Evolutionary conservation across 2,888 invertebrate species (phyloP), one percentile per base, ranked within the genome.

Genomic region (Epinotia demarniana): DNA sequence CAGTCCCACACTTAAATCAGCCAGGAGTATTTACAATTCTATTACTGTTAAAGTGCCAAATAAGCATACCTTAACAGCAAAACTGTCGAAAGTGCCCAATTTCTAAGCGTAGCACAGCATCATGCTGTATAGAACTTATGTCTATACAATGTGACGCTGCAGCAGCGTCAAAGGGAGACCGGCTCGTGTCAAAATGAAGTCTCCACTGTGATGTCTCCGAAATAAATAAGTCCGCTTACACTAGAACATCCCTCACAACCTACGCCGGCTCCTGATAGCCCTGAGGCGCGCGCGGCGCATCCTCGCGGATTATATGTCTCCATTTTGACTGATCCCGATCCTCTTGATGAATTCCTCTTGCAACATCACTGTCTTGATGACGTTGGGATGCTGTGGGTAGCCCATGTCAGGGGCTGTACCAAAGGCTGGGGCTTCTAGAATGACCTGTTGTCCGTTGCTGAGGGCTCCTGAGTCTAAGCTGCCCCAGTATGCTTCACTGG

Each of bases 401-500:
- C 88, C 86, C 80, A 90, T 89, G 49, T 92, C 93, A 1, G 90
- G 89, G 1, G 92, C 90, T 2, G 91, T 86, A 81, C 92, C 92
- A 81, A 92, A 93, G 79, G 92, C 92, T 78, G 91, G 92, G 3
- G 90, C 83, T 3, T 90, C 92, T 23, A 93, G 84, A 72, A 93
- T 91, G 6, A 92, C 91, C 55, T 91, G 88, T 80, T 93, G 93
- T 1, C 94, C 94, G 55, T 93, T 93, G 77, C 87, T 92, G 70
- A 92, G 79, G 1, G 92, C 82, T 0, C 86, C 97, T 4, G 97
- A 95, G 87, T 98, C 98, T 81, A 98, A 92, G 73, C 97, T 97
- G 81, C 96, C 96, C 98, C 98, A 98, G 86, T 98, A 98, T 73
- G 96, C 96, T 91, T 99, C 99, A 85, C 98, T 99, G 0, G 99